These are phyloP conservation scores for Archocentrus centrarchus DNA, from an alignment of 2,113 vertebrate species.

Conservation along the genomic window DNA sequence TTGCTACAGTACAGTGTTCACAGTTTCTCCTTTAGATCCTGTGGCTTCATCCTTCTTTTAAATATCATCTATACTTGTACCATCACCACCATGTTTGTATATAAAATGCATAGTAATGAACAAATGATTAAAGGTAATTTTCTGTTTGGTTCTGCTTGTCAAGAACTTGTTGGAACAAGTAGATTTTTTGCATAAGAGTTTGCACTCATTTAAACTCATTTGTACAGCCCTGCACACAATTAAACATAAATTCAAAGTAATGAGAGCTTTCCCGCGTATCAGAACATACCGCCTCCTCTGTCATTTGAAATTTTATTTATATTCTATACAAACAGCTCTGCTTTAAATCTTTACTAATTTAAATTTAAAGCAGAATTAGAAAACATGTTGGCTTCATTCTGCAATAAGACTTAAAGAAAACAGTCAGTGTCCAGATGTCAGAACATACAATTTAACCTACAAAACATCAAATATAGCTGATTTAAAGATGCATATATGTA, in stretches of 20 bases:
- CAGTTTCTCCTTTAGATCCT: not conserved
- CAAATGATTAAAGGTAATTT: not conserved
- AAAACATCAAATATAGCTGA: not conserved
- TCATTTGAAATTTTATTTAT: not conserved
- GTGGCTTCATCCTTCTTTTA: not conserved
- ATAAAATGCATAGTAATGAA: not conserved
- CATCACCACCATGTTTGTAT: not conserved
- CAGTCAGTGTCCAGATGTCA: not conserved
- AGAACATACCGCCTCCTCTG: not conserved
- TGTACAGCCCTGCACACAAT: not conserved
- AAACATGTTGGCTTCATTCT: not conserved
- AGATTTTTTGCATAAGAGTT: not conserved
- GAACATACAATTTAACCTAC: not conserved
- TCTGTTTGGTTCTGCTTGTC: not conserved
- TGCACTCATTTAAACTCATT: not conserved
- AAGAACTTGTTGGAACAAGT: not conserved
- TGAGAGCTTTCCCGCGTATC: not conserved
- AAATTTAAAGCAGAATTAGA: not conserved
- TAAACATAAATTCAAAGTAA: not conserved
- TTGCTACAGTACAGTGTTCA: no score
- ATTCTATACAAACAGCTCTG: not conserved
- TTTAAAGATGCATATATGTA: not conserved
- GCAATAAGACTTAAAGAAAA: not conserved
- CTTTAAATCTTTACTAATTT: slow-evolving; percentile 1
- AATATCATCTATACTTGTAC: not conserved